Conservation (phyloP, 2,888 invertebrate genomes). For the Amiota minor region DNA sequence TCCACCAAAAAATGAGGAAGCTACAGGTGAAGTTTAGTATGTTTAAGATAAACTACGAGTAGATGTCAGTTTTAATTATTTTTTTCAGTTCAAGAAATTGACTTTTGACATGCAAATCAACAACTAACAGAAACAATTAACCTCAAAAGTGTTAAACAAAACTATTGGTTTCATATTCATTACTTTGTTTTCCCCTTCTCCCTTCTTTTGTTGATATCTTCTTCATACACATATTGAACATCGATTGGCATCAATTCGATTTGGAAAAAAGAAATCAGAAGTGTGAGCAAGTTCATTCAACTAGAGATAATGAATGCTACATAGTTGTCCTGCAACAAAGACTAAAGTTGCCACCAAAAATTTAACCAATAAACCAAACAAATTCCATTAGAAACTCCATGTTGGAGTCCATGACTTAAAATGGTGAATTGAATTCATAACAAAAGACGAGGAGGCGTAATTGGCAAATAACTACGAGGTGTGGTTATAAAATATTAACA, state of each 20-base stretch:
- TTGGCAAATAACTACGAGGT: too few relatives aligned
- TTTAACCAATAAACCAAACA: too few relatives aligned
- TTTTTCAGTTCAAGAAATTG: conserved; percentile 51
- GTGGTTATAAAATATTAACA: too few relatives aligned
- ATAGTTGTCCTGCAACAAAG: too few relatives aligned
- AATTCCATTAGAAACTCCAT: too few relatives aligned
- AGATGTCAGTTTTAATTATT: conserved; percentile 46
- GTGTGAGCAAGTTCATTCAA: conserved; percentile 39
- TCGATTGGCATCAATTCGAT: background rate
- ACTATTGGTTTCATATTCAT: background rate
- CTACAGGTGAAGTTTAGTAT: conserved; percentile 26
- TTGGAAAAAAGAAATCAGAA: conserved; percentile 12
- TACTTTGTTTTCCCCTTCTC: too few relatives aligned
- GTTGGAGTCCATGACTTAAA: too few relatives aligned
- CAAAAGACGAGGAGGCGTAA: too few relatives aligned
- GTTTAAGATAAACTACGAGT: conserved; percentile 1
- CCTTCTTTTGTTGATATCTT: too few relatives aligned
- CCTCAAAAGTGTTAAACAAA: background rate
- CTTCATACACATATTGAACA: background rate
- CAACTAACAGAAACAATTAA: conserved; percentile 2
- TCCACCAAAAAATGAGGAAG: conserved; percentile 26
- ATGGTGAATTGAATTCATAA: too few relatives aligned
- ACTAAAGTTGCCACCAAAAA: too few relatives aligned
- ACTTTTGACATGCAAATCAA: conserved; percentile 59
- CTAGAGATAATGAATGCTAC: conserved; percentile 8